Base-by-base conservation (phyloP, 2,113 vertebrate genomes). In the Neodontobutis hainanensis region DNA sequence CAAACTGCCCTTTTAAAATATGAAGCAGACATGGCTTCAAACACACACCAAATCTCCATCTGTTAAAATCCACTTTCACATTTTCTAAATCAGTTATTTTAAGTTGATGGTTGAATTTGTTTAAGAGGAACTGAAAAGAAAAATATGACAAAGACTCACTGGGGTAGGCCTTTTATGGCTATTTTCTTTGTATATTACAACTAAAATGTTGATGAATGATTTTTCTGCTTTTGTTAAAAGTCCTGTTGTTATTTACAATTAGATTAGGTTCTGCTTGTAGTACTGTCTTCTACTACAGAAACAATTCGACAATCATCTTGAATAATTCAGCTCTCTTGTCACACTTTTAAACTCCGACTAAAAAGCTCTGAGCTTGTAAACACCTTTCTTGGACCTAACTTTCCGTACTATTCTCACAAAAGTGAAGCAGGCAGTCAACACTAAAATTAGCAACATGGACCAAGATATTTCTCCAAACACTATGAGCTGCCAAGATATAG, bases 241-340 rank as follows among this genome's bases (percentile, higher is more conserved):
- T 11, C 8, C 5, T 40, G 8, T 40, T 8, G 19, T 27, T 27
- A 3, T 40, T 40, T 8, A 40, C 38, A 1, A 40, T 40, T 40
- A 40, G 38, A 40, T 5, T 57, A 16, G 10, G 42, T 43, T 43
- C 42, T 8, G 42, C 10, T 56, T 35, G 9, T 64, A 49, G 43
- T 70, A 14, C 57, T 5, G 55, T 51, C 58, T 70, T 51, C 58
- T 43, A 50, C 11, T 0, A 49, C 11, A 35, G 42, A 46, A 70
- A 49, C 63, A 76, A 62, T 27, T n/a, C 78, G 84, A 85, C 82
- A 85, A 83, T 87, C 86, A 69, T 15, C 40, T 68, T 12, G 42
- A 8, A 38, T 11, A 4, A 9, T 53, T 19, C 19, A 59, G 51
- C 38, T 68, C 27, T 55, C 15, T 44, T 49, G 32, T 56, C 8